phyloP scores from a whole-genome alignment of 2,797 vertebrate genomes.

The Crocidura indochinensis region DNA sequence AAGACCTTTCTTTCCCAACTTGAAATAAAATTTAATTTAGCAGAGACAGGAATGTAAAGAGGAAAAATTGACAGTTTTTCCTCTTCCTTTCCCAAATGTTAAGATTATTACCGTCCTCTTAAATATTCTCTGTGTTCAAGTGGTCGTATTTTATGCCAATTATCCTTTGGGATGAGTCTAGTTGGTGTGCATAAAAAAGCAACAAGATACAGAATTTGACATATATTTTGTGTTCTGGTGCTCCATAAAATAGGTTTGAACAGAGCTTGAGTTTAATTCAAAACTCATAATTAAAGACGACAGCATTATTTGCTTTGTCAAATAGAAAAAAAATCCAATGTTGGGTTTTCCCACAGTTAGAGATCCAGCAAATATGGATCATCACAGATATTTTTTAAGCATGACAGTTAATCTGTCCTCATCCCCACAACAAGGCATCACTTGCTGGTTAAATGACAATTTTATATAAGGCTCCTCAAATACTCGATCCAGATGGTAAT shows the following conservation, averaged over 20 bases:
- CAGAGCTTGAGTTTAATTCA: constrained; percentile 85
- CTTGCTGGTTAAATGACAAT: constrained; percentile 56
- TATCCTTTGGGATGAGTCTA: neutral
- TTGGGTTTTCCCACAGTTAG: constrained; percentile 49
- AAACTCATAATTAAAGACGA: constrained; percentile 81
- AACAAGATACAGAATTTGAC: constrained; percentile 65
- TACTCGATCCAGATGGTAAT: constrained; percentile 63
- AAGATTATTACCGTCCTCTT: constrained; percentile 55
- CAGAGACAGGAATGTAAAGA: constrained; percentile 76
- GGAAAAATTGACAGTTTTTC: constrained; percentile 77
- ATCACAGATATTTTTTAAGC: constrained; percentile 75
- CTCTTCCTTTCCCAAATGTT: constrained; percentile 70
- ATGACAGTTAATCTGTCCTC: constrained; percentile 28
- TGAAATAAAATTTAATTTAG: constrained; percentile 81
- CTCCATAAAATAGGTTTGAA: constrained; percentile 82
- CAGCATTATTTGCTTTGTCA: constrained; percentile 77
- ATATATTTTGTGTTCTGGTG: constrained; percentile 73
- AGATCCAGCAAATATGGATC: constrained; percentile 58
- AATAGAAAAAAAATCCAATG: constrained; percentile 81
- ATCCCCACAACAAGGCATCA: constrained; percentile 24
- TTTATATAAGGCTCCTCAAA: constrained; percentile 60
- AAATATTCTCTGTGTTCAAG: constrained; percentile 72
- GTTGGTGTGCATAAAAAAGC: constrained; percentile 58
- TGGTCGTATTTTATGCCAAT: constrained; percentile 78
- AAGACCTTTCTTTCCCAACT: constrained; percentile 58